These are phyloP conservation scores for Delichon dasypus DNA, from an alignment of 2,797 vertebrate genomes.

Conservation along the genomic window DNA sequence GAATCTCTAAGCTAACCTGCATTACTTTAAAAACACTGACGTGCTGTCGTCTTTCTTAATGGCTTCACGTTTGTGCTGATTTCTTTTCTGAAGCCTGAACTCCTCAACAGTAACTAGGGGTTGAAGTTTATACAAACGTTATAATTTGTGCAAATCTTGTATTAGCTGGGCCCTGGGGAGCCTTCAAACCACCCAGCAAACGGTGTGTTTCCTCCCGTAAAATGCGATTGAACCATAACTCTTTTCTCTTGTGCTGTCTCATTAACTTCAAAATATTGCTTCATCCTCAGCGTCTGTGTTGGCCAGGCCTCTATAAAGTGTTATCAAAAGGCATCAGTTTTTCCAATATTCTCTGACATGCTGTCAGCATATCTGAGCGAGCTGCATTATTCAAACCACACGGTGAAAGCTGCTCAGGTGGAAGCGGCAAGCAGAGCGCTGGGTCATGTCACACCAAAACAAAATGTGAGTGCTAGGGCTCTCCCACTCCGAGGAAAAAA, in stretches of 20 bases:
- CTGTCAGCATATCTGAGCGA: not conserved
- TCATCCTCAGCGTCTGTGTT: not conserved
- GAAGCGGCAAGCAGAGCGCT: accelerated
- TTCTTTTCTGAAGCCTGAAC: slow-evolving; percentile 26
- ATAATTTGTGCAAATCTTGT: slow-evolving; percentile 14
- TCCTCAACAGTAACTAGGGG: not conserved
- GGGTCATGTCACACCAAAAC: not conserved
- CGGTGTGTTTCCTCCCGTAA: not conserved
- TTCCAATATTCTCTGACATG: slow-evolving; percentile 7
- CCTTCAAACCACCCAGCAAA: not conserved
- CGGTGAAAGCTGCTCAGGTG: not conserved
- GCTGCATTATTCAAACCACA: not conserved
- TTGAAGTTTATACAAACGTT: slow-evolving; percentile 6
- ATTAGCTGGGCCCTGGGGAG: slow-evolving; percentile 11
- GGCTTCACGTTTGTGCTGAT: not conserved
- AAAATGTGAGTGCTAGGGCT: not conserved
- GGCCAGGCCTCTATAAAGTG: not conserved
- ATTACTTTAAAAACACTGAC: not conserved
- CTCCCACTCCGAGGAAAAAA: not conserved
- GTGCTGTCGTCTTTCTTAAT: not conserved
- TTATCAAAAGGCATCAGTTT: slow-evolving; percentile 23
- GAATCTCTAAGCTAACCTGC: not conserved
- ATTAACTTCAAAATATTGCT: slow-evolving; percentile 39
- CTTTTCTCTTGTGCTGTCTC: not conserved
- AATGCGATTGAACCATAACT: slow-evolving; percentile 5